phyloP scores from a whole-genome alignment of 64 coral and sea anemone genomes.

The Exaiptasia diaphana region DNA sequence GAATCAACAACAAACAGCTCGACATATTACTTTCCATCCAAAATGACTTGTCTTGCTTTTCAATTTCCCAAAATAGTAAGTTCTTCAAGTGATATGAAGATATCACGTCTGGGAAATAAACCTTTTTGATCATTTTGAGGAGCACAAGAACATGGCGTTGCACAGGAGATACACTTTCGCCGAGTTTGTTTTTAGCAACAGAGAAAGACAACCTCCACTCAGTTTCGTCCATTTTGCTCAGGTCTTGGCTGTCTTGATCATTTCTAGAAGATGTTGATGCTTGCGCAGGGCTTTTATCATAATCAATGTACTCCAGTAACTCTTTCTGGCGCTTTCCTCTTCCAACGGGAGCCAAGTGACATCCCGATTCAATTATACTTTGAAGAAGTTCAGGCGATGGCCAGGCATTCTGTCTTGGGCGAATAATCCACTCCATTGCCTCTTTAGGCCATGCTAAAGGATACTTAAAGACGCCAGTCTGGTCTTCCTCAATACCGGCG shows the following conservation, averaged over 20 bases:
- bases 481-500: conserved; percentile 34
- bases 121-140: conserved; percentile 73
- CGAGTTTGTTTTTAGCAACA: conserved; percentile 73
- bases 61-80: conserved; percentile 74
- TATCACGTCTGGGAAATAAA: conserved; percentile 70
- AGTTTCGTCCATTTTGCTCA: conserved; percentile 52
- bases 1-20: conserved; percentile 46
- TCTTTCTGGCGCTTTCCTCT: conserved; percentile 43
- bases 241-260: not conserved
- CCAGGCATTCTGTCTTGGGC: conserved; percentile 53
- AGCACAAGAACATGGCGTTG: conserved; percentile 72
- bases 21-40: conserved; percentile 59
- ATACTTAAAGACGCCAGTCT: conserved; percentile 47
- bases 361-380: conserved; percentile 57
- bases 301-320: conserved; percentile 21
- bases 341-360: conserved; percentile 79
- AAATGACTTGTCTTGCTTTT: conserved; percentile 23
- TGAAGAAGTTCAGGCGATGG: conserved; percentile 60
- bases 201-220: conserved; percentile 87
- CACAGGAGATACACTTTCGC: conserved; percentile 56
- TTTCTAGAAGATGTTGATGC: not conserved
- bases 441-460: conserved; percentile 66
- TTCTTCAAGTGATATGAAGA: conserved; percentile 86
- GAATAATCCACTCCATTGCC: conserved; percentile 81
- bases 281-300: conserved; percentile 27